A percentile compares a stretch with the other conserved stretches of the same genome.
phyloP scores from a whole-genome alignment of 1,140 invertebrate species.

The Camponotus vicinus region DNA sequence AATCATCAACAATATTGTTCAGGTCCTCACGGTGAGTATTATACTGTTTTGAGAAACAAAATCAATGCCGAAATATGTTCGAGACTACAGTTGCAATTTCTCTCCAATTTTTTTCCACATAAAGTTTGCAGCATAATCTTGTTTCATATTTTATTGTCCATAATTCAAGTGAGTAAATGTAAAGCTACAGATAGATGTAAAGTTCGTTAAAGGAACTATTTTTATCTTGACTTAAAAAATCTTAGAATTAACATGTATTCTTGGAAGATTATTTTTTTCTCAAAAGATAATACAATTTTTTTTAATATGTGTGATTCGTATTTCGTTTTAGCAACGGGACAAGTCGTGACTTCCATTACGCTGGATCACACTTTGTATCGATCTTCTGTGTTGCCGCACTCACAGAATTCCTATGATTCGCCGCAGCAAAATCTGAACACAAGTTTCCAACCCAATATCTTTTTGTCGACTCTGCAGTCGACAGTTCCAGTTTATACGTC shows the following conservation, averaged over 20 bases:
- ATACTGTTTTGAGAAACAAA: not conserved
- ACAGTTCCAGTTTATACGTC: no score
- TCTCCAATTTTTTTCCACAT: not conserved
- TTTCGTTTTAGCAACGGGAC: conserved; percentile 71
- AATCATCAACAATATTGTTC: conserved; percentile 77
- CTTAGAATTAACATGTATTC: not conserved
- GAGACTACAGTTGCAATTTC: not conserved
- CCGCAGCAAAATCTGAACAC: no score
- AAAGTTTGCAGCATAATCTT: not conserved
- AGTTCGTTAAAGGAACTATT: not conserved
- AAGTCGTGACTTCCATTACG: conserved; percentile 78
- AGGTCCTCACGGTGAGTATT: conserved; percentile 71
- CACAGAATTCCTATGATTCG: no score
- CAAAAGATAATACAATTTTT: no score
- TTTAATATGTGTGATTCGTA: not conserved
- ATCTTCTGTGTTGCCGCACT: conserved; percentile 48
- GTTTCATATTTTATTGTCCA: not conserved
- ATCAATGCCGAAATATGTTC: not conserved
- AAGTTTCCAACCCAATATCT: no score
- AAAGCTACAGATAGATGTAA: not conserved
- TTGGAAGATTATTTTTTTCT: not conserved
- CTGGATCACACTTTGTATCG: conserved; percentile 81
- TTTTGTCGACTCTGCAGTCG: no score
- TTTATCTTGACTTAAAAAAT: not conserved
- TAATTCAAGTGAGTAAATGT: not conserved